Conservation (phyloP, 2,113 vertebrate species). For the Petaurus breviceps region DNA sequence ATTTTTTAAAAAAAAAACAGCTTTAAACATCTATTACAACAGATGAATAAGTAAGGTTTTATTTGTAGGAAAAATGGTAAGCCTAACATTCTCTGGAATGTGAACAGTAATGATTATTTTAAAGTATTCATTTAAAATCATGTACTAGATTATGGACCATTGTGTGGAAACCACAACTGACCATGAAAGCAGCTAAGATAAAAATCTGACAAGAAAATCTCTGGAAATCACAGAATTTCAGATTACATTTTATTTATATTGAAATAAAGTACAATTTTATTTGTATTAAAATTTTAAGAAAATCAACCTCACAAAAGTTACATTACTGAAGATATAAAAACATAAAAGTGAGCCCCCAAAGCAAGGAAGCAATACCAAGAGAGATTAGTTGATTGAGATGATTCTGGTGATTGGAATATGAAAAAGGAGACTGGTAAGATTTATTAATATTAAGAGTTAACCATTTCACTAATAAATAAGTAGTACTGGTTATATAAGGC, state of each 20-base stretch:
- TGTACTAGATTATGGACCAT: neutral
- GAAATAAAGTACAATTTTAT: neutral
- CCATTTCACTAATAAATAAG: too few relatives aligned
- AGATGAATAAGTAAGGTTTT: neutral
- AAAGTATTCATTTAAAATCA: too few relatives aligned
- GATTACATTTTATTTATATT: neutral
- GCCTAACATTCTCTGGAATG: neutral
- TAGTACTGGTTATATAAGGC: too few relatives aligned
- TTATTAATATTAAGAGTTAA: too few relatives aligned
- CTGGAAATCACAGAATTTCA: neutral
- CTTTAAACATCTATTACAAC: neutral
- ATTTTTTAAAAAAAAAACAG: constrained; percentile 14
- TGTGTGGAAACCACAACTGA: neutral
- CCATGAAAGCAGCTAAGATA: neutral
- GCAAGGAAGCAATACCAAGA: neutral
- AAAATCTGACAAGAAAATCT: neutral
- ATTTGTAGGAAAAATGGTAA: neutral
- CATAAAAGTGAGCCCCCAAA: neutral
- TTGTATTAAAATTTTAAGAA: neutral
- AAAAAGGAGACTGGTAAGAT: neutral
- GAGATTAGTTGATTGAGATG: neutral
- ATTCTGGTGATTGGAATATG: neutral
- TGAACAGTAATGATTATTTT: neutral
- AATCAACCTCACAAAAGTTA: neutral
- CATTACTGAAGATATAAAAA: neutral